Evolutionary conservation across 2,888 invertebrate genomes (phyloP).

Genomic region (Alloscopus bannaensis): DNA sequence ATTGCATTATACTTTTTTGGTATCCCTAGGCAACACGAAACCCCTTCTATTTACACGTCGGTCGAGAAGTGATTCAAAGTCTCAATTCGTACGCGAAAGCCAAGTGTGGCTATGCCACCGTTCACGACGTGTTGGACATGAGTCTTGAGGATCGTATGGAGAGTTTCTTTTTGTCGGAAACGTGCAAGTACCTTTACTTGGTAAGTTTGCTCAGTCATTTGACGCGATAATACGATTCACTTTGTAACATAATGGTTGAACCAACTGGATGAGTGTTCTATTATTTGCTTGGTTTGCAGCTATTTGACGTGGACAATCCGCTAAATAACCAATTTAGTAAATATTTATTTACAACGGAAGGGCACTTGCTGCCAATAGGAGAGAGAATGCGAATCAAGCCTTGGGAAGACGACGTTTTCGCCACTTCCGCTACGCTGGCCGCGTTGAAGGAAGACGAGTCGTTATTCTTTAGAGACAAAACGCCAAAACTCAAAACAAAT

Average conservation of each 20-base stretch:
- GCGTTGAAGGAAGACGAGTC: slow-evolving; percentile 61
- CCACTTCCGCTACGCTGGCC: slow-evolving; percentile 49
- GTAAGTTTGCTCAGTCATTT: slow-evolving; percentile 75
- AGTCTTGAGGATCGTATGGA: slow-evolving; percentile 81
- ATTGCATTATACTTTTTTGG: slow-evolving; percentile 21
- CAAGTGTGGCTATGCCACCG: slow-evolving; percentile 81
- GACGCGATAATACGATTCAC: no score
- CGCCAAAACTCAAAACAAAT: slow-evolving; percentile 68
- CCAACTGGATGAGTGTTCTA: no score
- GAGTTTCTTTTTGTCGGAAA: slow-evolving; percentile 81
- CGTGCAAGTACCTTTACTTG: slow-evolving; percentile 81
- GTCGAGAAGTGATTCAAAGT: slow-evolving; percentile 79
- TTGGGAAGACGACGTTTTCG: slow-evolving; percentile 70
- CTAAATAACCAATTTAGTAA: slow-evolving; percentile 78
- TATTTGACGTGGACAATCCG: slow-evolving; percentile 80
- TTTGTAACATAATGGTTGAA: slow-evolving; percentile 4
- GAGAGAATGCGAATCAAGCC: slow-evolving; percentile 73
- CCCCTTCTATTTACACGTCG: slow-evolving; percentile 82
- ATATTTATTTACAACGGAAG: slow-evolving; percentile 81
- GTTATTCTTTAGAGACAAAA: slow-evolving; percentile 69
- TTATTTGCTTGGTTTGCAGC: slow-evolving; percentile 76
- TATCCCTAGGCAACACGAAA: slow-evolving; percentile 80
- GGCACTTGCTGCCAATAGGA: slow-evolving; percentile 78
- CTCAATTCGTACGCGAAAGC: slow-evolving; percentile 78
- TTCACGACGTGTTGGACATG: slow-evolving; percentile 80